A percentile compares a stretch with the other conserved stretches of the same genome.
Conservation (phyloP, 2,888 invertebrate species). For the Orchesella flavescens region DNA sequence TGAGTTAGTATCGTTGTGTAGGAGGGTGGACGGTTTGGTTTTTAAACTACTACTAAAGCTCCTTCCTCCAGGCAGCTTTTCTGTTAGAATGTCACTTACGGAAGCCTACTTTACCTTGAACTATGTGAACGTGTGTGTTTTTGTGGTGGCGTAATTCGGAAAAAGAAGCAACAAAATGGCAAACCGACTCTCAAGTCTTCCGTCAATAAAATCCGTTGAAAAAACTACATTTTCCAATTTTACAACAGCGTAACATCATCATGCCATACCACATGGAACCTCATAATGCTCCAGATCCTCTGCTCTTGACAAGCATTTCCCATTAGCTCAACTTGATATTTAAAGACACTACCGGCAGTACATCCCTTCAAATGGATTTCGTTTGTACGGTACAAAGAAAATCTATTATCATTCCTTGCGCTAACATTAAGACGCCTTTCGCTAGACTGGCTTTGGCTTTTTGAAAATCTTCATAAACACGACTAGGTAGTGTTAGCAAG, state of each 20-base stretch:
- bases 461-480: too few relatives aligned
- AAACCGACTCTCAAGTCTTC: not conserved
- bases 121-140: not conserved
- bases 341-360: conserved; percentile 3
- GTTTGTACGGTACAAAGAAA: not conserved
- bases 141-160: conserved; percentile 9
- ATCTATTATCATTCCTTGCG: not conserved
- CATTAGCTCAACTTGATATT: conserved; percentile 58
- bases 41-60: too few relatives aligned
- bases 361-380: not conserved
- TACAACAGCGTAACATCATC: not conserved
- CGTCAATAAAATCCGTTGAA: not conserved
- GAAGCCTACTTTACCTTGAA: conserved; percentile 13
- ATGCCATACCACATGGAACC: not conserved
- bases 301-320: conserved; percentile 56
- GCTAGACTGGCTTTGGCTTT: too few relatives aligned
- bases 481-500: too few relatives aligned
- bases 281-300: not conserved
- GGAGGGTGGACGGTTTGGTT: too few relatives aligned
- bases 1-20: too few relatives aligned
- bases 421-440: not conserved
- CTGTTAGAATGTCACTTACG: too few relatives aligned
- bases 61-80: too few relatives aligned
- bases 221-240: not conserved
- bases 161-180: conserved; percentile 15